Conservation (phyloP, 2,888 invertebrate genomes). For the Myopa tessellatipennis region DNA sequence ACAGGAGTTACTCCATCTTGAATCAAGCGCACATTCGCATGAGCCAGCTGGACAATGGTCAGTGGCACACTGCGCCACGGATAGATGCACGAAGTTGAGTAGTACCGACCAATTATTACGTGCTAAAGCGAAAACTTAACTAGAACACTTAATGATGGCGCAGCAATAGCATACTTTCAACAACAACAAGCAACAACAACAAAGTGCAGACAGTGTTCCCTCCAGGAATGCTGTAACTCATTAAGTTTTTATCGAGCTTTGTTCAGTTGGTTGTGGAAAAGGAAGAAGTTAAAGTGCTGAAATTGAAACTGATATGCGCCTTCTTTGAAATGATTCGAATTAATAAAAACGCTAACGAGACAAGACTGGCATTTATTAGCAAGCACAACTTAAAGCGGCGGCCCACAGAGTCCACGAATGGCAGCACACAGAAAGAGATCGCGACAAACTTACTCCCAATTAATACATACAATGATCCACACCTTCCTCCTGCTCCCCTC, state of each 20-base stretch:
- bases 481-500: constrained; percentile 32
- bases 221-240: not conserved
- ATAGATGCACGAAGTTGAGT: not conserved
- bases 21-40: not conserved
- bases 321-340: constrained; percentile 50
- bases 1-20: constrained; percentile 36
- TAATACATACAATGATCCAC: constrained; percentile 42
- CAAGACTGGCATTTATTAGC: constrained; percentile 39
- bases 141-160: constrained; percentile 47
- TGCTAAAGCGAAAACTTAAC: constrained; percentile 56
- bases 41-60: no score
- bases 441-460: not conserved
- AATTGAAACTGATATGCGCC: constrained; percentile 31
- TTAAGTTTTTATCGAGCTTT: not conserved
- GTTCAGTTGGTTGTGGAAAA: not conserved
- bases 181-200: constrained; percentile 8
- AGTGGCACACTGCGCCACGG: no score
- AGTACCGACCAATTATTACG: constrained; percentile 51
- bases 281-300: not conserved
- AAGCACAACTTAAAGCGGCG: not conserved
- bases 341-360: constrained; percentile 60
- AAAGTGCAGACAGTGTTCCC: no score
- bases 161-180: constrained; percentile 31
- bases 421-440: not conserved
- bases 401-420: not conserved